Evolutionary conservation across 2,888 invertebrate species (phyloP).

Genomic region (Muscina levida): DNA sequence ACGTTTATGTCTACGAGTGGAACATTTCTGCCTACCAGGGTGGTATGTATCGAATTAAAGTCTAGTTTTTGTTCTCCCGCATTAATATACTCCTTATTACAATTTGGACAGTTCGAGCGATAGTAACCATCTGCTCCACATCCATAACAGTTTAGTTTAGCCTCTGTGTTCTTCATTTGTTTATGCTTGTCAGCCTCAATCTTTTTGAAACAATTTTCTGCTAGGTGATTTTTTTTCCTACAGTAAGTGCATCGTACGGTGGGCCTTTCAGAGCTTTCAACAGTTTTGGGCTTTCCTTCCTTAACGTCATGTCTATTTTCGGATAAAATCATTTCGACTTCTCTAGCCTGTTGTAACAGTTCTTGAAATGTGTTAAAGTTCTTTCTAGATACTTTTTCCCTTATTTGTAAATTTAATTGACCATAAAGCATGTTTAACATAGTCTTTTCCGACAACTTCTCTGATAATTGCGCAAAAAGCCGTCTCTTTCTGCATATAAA

Average conservation of each 20-base stretch:
- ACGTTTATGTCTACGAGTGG: conserved; percentile 57
- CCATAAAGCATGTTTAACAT: conserved; percentile 44
- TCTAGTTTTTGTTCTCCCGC: not conserved
- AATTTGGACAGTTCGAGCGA: conserved; percentile 43
- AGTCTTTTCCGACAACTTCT: conserved; percentile 33
- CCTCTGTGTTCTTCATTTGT: not conserved
- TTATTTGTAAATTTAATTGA: not conserved
- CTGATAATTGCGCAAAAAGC: conserved; percentile 37
- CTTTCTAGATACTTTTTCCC: not conserved
- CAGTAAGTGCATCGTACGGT: conserved; percentile 7
- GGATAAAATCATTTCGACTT: not conserved
- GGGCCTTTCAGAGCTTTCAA: too few relatives aligned
- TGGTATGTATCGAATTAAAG: conserved; percentile 38
- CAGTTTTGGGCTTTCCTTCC: not conserved
- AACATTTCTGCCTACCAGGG: conserved; percentile 51
- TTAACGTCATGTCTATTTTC: not conserved
- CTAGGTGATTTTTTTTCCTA: conserved; percentile 5
- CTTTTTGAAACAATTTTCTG: conserved; percentile 18
- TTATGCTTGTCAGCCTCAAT: not conserved
- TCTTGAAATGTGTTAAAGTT: conserved; percentile 14
- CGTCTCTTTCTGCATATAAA: conserved; percentile 44
- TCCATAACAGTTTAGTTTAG: conserved; percentile 36
- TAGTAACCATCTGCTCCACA: conserved; percentile 42
- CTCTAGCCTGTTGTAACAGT: not conserved
- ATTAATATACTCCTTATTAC: not conserved